Evolutionary conservation across 2,888 invertebrate genomes (phyloP).

Genomic region (Melitaea athalia): DNA sequence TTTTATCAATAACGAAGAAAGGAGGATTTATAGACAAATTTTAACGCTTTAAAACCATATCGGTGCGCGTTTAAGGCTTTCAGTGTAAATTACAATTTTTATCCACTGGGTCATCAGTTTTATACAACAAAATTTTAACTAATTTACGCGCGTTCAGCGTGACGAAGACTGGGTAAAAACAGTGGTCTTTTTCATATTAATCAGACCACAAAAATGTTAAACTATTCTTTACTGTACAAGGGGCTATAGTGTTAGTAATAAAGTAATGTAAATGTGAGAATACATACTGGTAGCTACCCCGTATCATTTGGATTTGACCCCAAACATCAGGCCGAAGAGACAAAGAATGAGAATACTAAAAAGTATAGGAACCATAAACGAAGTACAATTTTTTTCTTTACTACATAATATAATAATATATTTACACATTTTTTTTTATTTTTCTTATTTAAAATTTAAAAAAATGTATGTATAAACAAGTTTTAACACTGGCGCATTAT

Average conservation of each 20-base stretch:
- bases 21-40: not conserved
- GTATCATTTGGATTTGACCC: too few relatives aligned
- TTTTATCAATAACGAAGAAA: too few relatives aligned
- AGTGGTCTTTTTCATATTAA: conserved; percentile 1
- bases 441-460: too few relatives aligned
- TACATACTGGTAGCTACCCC: not conserved
- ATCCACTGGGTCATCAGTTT: not conserved
- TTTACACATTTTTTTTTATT: too few relatives aligned
- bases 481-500: too few relatives aligned
- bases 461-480: too few relatives aligned
- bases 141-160: conserved; percentile 6
- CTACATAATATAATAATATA: too few relatives aligned
- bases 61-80: not conserved
- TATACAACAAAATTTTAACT: conserved; percentile 6
- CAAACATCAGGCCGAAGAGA: too few relatives aligned
- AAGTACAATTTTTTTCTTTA: too few relatives aligned
- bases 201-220: conserved; percentile 5
- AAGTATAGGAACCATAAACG: too few relatives aligned
- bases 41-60: not conserved
- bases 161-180: conserved; percentile 2
- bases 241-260: not conserved
- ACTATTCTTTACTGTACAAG: not conserved
- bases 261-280: not conserved
- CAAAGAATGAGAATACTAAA: too few relatives aligned
- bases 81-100: not conserved